phyloP scores from a whole-genome alignment of 1,140 invertebrate species.

The Drosophila jambulina region DNA sequence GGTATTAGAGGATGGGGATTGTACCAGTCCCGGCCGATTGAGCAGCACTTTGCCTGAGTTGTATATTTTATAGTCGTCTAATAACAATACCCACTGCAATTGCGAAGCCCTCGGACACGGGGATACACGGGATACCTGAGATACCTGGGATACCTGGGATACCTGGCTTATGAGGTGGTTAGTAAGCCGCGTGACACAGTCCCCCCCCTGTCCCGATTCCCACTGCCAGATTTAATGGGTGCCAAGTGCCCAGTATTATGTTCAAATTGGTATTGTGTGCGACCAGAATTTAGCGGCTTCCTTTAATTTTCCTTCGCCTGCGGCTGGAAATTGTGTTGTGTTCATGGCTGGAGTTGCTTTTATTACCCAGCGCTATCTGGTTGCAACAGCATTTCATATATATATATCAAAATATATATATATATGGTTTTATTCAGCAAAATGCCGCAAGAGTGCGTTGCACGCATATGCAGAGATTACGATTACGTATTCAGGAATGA shows the following conservation, averaged over 20 bases:
- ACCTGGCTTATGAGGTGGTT: slow-evolving; percentile 6
- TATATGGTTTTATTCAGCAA: not conserved
- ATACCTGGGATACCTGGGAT: not conserved
- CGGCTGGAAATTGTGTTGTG: not conserved
- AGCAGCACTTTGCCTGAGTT: slow-evolving; percentile 47
- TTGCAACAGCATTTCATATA: not conserved
- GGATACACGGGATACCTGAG: not conserved
- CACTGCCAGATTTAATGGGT: slow-evolving; percentile 72
- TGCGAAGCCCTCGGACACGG: not conserved
- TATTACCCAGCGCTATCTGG: slow-evolving; percentile 9
- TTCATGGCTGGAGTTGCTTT: not conserved
- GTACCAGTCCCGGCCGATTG: slow-evolving; percentile 55
- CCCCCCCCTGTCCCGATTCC: slow-evolving; percentile 5
- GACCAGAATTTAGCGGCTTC: not conserved
- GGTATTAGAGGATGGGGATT: not conserved
- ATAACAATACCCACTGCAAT: slow-evolving; percentile 35
- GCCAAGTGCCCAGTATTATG: slow-evolving; percentile 60
- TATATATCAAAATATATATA: not conserved
- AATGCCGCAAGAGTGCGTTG: slow-evolving; percentile 29
- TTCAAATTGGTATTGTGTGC: slow-evolving; percentile 52
- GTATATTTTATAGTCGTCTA: slow-evolving; percentile 34
- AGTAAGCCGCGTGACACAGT: slow-evolving; percentile 26
- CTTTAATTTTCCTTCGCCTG: not conserved
- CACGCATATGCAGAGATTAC: slow-evolving; percentile 65
- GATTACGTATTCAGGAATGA: slow-evolving; percentile 69